phyloP scores from a whole-genome alignment of 30 jellyfish, hydroid and myxozoan genomes.

The Nemopilema nomurai region DNA sequence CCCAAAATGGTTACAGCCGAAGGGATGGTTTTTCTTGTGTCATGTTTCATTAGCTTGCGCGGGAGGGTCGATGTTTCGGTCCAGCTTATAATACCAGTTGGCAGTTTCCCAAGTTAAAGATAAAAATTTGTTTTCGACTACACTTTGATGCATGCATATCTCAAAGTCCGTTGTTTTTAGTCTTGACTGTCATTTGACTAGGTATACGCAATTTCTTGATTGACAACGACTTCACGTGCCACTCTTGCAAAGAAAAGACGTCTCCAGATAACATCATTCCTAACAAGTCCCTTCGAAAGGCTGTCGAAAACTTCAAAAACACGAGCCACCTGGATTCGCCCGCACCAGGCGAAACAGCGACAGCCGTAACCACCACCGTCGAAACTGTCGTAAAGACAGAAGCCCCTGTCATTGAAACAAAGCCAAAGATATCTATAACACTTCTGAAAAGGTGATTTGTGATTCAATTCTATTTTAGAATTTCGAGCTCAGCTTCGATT shows the following conservation, averaged over 20 bases:
- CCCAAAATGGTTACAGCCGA: no score
- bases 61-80: no score
- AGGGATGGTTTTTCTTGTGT: no score
- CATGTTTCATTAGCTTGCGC: no score
- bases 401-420: constrained; percentile 18
- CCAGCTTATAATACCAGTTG: no score
- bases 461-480: background rate
- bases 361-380: constrained; percentile 18
- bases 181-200: no score
- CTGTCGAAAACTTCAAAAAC: constrained; percentile 62
- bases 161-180: no score
- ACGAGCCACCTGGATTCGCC: constrained; percentile 48
- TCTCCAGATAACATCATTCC: constrained; percentile 98
- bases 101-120: no score
- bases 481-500: background rate
- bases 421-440: constrained; percentile 55
- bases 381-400: constrained; percentile 38
- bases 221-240: constrained; percentile 92
- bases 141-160: no score
- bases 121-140: no score
- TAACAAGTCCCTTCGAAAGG: constrained; percentile 87
- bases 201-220: constrained; percentile 89
- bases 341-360: background rate
- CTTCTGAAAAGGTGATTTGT: constrained; percentile 39
- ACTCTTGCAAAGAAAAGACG: constrained; percentile 78